Evolutionary conservation across 2,888 invertebrate species (phyloP).

Genomic region (Lysandra bellargus): DNA sequence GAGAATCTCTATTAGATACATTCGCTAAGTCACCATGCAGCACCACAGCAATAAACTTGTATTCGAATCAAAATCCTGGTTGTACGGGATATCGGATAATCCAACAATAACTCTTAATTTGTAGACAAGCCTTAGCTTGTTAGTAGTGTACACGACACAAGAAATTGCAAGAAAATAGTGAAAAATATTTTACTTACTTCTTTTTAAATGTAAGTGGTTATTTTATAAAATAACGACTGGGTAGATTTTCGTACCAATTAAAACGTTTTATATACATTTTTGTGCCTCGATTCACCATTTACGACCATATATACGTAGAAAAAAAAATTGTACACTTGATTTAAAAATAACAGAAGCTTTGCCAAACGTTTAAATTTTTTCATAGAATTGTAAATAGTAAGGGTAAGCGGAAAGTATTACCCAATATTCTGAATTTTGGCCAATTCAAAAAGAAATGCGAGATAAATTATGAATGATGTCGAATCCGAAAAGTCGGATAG

Average conservation of each 20-base stretch:
- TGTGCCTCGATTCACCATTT: too few species aligned
- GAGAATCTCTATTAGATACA: not conserved
- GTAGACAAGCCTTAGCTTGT: constrained; percentile 24
- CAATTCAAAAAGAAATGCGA: not conserved
- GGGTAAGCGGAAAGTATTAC: not conserved
- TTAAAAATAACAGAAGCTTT: too few species aligned
- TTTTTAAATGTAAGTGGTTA: not conserved
- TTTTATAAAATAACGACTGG: too few species aligned
- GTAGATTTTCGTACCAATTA: too few species aligned
- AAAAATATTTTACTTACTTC: not conserved
- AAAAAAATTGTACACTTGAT: too few species aligned
- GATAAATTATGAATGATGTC: constrained; percentile 1
- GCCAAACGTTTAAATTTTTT: too few species aligned
- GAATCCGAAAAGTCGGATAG: constrained; percentile 17
- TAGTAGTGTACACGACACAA: not conserved
- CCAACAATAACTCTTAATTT: constrained; percentile 26
- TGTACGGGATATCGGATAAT: not conserved
- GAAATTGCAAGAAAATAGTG: not conserved
- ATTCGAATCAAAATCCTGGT: constrained; percentile 16
- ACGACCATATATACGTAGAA: too few species aligned
- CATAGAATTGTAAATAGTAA: not conserved
- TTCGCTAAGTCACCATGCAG: not conserved
- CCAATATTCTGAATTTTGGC: not conserved
- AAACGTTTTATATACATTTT: too few species aligned
- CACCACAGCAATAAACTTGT: not conserved